Conservation (phyloP, 2,797 vertebrate genomes). For the Clarias fuscus region DNA sequence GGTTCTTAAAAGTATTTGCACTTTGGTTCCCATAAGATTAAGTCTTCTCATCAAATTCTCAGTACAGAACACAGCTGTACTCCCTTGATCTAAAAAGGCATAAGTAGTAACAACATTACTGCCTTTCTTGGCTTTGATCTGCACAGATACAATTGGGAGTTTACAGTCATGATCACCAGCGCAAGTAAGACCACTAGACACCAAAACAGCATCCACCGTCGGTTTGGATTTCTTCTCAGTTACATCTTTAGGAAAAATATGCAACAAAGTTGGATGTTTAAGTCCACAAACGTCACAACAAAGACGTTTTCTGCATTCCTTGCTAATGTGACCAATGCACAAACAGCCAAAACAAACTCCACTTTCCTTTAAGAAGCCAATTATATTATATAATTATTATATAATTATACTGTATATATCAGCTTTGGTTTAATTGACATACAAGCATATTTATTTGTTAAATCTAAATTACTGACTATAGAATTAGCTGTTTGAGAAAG, state of each 20-base stretch:
- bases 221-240: not conserved
- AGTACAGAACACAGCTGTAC: slow-evolving; percentile 7
- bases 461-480: no score
- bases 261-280: slow-evolving; percentile 11
- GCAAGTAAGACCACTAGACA: not conserved
- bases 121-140: slow-evolving; percentile 29
- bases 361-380: not conserved
- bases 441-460: no score
- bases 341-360: not conserved
- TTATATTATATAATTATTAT: not conserved
- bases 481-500: no score
- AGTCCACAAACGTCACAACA: slow-evolving; percentile 7
- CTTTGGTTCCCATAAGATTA: not conserved
- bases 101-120: slow-evolving; percentile 10
- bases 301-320: not conserved
- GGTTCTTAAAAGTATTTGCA: slow-evolving; percentile 21
- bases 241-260: not conserved
- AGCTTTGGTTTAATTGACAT: no score
- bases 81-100: slow-evolving; percentile 17
- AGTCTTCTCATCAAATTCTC: slow-evolving; percentile 16
- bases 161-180: slow-evolving; percentile 6
- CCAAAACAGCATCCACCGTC: not conserved
- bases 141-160: slow-evolving; percentile 33
- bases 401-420: no score
- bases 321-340: not conserved